Evolutionary conservation across 2,888 invertebrate species (phyloP).

Genomic region (Plutella xylostella): DNA sequence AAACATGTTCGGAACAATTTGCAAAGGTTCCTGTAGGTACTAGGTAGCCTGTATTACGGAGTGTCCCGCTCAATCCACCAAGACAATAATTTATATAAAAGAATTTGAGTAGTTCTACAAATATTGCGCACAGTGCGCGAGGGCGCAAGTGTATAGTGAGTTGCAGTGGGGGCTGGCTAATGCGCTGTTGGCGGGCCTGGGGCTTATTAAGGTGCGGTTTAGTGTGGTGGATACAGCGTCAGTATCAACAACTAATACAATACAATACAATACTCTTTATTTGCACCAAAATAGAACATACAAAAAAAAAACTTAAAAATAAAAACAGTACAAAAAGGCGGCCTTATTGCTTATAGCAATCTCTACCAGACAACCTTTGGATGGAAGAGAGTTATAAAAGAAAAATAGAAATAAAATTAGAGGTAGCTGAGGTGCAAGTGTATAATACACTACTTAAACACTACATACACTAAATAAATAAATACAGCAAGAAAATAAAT

Average conservation of each 20-base stretch:
- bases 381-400: too few relatives aligned
- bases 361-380: background rate
- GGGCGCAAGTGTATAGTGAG: slow-evolving; percentile 42
- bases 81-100: too few relatives aligned
- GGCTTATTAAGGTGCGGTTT: background rate
- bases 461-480: too few relatives aligned
- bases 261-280: too few relatives aligned
- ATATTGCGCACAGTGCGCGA: slow-evolving; percentile 55
- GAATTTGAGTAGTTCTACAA: background rate
- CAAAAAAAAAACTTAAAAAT: too few relatives aligned
- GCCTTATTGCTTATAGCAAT: background rate
- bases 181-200: background rate
- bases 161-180: slow-evolving; percentile 17
- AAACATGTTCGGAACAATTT: background rate
- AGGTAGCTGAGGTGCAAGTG: background rate
- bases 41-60: background rate
- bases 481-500: too few relatives aligned
- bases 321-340: too few relatives aligned
- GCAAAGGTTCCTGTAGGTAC: background rate
- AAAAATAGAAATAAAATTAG: background rate
- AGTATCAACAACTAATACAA: background rate
- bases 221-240: background rate
- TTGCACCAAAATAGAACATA: too few relatives aligned
- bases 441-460: too few relatives aligned
- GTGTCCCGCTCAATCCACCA: too few relatives aligned